Base-by-base conservation (phyloP, 1,140 invertebrate genomes). In the Asobara japonica region DNA sequence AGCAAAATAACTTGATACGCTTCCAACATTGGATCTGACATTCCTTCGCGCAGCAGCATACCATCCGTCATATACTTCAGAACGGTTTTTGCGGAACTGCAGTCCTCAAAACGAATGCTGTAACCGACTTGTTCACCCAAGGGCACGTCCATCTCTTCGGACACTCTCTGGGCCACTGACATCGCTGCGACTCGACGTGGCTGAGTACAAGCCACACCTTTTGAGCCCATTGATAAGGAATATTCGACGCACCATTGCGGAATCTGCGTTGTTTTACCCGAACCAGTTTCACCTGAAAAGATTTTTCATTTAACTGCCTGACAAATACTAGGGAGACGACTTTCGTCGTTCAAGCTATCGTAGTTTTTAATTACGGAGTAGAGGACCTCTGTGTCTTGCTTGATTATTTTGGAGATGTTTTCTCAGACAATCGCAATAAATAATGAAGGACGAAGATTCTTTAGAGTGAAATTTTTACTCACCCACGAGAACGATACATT, bases 21-120 rank as follows among this genome's bases (percentile, higher is more conserved):
- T 80, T 99, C 97, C 16, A 99, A 86, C 91, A 99, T 95, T 0
- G 98, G 98, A 88, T 99, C 98, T 3, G 97, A 98, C 98, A 99
- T 99, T 0, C 96, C 98, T 89, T 99, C 98, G 69, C 98, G 89
- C 22, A 99, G 88, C 82, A 99, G 91, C 98, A 99, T 99, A 97
- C 98, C 98, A 84, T 99, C 98, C 10, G 98, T 99, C 95, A 99
- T 98, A 84, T 99, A 99, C 82, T 94, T 94, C 0, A 94, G 87
- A 41, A 99, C 88, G 0, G 98, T 99, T 85, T 95, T 97, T 0
- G 95, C 90, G 13, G 96, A 97, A 20, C 97, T 98, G 80, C 98
- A 99, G 88, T 99, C 98, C 89, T 99, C 98, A 86, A 99, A 99
- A 90, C 98, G 94, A 80, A 99, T 99, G 80, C 95, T 98, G 85